These are phyloP conservation scores for Coryphaenoides rupestris DNA, from an alignment of 2,113 vertebrate genomes.

Conservation along the genomic window DNA sequence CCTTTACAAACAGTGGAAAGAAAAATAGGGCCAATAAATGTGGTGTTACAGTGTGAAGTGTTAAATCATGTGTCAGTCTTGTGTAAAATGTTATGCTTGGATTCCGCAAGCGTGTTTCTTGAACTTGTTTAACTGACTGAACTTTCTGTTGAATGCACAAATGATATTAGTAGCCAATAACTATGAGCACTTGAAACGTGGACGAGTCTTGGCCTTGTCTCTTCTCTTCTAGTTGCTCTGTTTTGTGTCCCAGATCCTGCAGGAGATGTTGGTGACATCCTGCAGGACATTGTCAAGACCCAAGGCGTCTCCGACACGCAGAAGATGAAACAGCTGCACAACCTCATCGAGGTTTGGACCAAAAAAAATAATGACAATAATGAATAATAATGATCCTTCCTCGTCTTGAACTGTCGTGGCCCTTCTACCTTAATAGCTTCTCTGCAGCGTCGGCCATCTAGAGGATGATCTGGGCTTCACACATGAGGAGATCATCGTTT, in stretches of 20 bases:
- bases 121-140: too few relatives aligned
- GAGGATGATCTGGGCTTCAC: conserved; percentile 86
- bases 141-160: too few relatives aligned
- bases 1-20: too few relatives aligned
- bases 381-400: background rate
- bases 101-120: too few relatives aligned
- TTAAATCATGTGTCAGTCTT: too few relatives aligned
- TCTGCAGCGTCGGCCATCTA: conserved; percentile 81
- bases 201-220: background rate
- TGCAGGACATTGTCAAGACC: conserved; percentile 83
- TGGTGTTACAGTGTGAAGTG: too few relatives aligned
- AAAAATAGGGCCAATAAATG: too few relatives aligned
- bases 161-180: too few relatives aligned
- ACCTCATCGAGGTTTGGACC: conserved; percentile 82
- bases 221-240: background rate
- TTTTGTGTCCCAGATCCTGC: conserved; percentile 72
- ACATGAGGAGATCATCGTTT: conserved; percentile 86
- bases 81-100: too few relatives aligned
- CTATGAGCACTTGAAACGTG: too few relatives aligned
- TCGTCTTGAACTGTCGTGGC: background rate
- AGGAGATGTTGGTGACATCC: conserved; percentile 85
- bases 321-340: conserved; percentile 87
- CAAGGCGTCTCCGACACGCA: conserved; percentile 88
- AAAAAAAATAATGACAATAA: too few relatives aligned
- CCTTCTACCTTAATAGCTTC: conserved; percentile 76